Base-by-base conservation (phyloP, 2,113 vertebrate species). In the Ophiodon elongatus region DNA sequence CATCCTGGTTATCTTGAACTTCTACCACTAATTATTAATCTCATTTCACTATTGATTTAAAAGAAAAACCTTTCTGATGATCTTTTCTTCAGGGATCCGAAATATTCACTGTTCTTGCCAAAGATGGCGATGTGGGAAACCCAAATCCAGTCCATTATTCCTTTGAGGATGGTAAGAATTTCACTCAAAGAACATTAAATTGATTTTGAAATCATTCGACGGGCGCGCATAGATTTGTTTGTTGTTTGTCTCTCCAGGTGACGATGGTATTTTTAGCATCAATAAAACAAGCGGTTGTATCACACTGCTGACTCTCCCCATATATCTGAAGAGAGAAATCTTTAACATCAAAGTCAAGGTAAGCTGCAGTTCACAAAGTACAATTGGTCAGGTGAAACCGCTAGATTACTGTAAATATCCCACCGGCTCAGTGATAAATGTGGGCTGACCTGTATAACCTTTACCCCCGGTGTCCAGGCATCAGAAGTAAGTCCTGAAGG, bases 301-400 rank as follows among this genome's bases (percentile, higher is more conserved):
- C 88, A 96, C 92, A 0, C 93, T 99, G 70, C 89, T 92, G 76
- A 95, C 93, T 84, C 94, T 83, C 45, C 97, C 98, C 19, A 91
- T 94, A 73, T 91, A 96, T 75, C 95, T 99, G 76, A 96, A 90
- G 89, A 97, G 96, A 93, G 98, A 99, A 89, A 91, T 97, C 8
- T 99, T 97, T 88, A 97, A 97, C 86, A 95, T 99, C 45, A 96
- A 96, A 83, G 94, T 99, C 76, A 96, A 96, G 96, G 98, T 99
- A 94, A 74, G 88, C 65, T 60, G 23, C 2, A 4, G 1, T 8
- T 43, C 6, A 67, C 3, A 47, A 43, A 33, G 21, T 25, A 8
- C 3, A 65, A 19, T 6, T 15, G 17, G 19, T 74, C 19, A 33
- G n/a, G 7, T 47, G 11, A 45, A 57, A 56, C 11, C 43, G 41